Evolutionary conservation across 2,113 vertebrate species (phyloP).

Genomic region (Pterocles orientalis): DNA sequence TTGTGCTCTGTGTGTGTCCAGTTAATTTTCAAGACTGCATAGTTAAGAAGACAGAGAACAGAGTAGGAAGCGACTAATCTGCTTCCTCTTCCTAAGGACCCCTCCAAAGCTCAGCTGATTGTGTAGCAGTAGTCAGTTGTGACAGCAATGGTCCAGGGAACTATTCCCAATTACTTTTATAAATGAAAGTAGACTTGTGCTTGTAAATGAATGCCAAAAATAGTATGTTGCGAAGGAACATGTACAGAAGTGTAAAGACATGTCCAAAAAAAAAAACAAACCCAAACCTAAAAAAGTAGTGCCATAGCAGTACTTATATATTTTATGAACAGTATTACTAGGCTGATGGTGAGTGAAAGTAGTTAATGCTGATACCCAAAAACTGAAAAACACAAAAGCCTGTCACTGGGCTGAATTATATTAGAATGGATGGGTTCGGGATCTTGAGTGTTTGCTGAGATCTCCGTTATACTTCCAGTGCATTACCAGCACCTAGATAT

Average conservation of each 20-base stretch:
- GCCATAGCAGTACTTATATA: neutral
- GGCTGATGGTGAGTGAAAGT: neutral
- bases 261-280: neutral
- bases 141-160: neutral
- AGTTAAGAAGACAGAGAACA: neutral
- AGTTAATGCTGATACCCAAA: neutral
- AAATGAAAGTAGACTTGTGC: neutral
- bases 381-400: neutral
- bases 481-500: neutral
- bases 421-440: neutral
- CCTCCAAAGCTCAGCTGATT: neutral
- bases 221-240: neutral
- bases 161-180: neutral
- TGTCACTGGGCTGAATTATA: neutral
- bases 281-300: neutral
- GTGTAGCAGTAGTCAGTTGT: neutral
- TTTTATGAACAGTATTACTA: neutral
- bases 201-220: neutral
- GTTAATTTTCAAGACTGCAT: neutral
- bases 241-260: neutral
- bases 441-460: neutral
- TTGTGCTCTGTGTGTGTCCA: neutral
- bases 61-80: neutral
- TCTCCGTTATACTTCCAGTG: neutral
- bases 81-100: neutral